Evolutionary conservation across 2,113 vertebrate species (phyloP), one percentile per base, ranked within the genome.

Genomic region (Ondatra zibethicus): DNA sequence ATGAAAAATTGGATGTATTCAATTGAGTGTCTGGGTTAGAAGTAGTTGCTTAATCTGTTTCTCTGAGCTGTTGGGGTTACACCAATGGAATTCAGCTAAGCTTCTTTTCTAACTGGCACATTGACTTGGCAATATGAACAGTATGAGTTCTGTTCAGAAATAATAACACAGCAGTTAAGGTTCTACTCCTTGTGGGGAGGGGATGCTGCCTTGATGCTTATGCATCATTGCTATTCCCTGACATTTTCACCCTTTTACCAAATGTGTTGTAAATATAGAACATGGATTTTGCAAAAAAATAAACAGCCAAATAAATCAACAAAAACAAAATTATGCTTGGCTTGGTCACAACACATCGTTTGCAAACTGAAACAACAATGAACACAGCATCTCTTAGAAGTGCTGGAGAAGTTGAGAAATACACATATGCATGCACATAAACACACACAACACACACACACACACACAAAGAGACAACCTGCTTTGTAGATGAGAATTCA

Each of bases 221-320:
- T n/a, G 58, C 17, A 68, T 25, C 25, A 78, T 11, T 94, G 70
- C 93, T 5, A 10, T n/a, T 76, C 47, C 45, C 45, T 90, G 80
- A 96, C 47, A 96, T 90, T 88, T 58, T 47, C 66, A 68, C 7
- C 58, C 73, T 36, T 88, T 94, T 93, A 72, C 17, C 77, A 84
- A 89, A 90, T n/a, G 97, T 91, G 90, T 94, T 97, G 50, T 86
- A 98, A 96, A 97, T 95, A 87, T 81, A 89, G 58, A 81, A 39
- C 5, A 76, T 45, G 29, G 75, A 93, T 89, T 86, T 86, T 97
- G 93, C 75, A 95, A 98, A 95, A 95, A 94, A 98, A 95, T 42
- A 58, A 97, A 70, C 6, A 94, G 23, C 13, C 36, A 61, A 55
- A 27, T 76, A 93, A 96, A 95, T 89, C 90, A 87, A 85, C 19